These are phyloP conservation scores for Tortricodes alternella DNA, from an alignment of 2,888 invertebrate genomes.

Conservation along the genomic window DNA sequence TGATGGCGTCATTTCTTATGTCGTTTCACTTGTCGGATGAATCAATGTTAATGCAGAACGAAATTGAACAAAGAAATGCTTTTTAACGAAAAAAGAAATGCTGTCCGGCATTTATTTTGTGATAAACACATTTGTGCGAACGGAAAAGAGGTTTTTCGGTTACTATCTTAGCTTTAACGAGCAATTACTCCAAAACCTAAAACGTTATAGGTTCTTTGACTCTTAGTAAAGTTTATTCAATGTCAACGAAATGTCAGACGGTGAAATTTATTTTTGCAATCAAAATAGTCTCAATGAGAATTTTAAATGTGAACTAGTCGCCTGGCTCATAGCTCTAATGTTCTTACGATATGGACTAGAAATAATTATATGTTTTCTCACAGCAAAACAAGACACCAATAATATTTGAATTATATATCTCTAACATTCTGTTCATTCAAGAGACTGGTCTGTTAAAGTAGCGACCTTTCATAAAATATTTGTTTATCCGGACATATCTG, in stretches of 20 bases:
- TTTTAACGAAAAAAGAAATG: background rate
- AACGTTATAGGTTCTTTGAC: slow-evolving; percentile 71
- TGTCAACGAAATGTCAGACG: slow-evolving; percentile 41
- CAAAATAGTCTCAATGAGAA: slow-evolving; percentile 1
- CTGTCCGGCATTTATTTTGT: background rate
- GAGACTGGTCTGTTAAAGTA: no score
- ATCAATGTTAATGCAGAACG: background rate
- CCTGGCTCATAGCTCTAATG: background rate
- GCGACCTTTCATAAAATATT: slow-evolving; percentile 13
- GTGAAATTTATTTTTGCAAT: slow-evolving; percentile 10
- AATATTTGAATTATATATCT: no score
- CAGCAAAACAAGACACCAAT: no score
- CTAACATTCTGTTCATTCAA: no score
- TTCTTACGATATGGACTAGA: background rate
- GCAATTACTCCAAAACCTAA: slow-evolving; percentile 12
- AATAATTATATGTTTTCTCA: background rate
- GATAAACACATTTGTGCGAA: background rate
- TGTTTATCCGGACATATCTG: background rate
- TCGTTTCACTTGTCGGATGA: background rate
- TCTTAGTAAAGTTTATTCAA: slow-evolving; percentile 61
- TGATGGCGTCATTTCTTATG: background rate
- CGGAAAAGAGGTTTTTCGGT: background rate
- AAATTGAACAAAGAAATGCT: background rate
- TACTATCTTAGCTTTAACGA: background rate
- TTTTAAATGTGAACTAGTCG: background rate